Base-by-base conservation (phyloP, 2,888 invertebrate species). In the Abscondita cerata region DNA sequence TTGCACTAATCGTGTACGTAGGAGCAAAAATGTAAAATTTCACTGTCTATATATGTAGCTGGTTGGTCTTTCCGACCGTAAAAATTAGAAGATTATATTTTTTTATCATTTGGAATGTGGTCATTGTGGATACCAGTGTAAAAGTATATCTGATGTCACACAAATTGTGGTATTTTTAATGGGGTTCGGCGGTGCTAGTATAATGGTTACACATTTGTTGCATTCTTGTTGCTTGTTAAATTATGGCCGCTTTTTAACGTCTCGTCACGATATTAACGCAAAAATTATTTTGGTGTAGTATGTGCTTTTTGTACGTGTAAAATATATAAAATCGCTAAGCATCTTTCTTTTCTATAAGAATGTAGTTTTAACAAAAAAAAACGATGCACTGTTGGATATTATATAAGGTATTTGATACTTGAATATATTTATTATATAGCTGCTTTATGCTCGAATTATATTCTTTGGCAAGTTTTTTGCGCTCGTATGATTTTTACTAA, bases 321-420 rank as follows among this genome's bases (percentile, higher is more conserved):
- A 73, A 64, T 73, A 75, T 73, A 73, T 70, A 60, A 70, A 73
- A 73, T 74, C 74, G 72, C 75, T 71, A 64, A 74, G 74, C 74
- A 74, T 74, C 68, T 67, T 66, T 70, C 66, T 61, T 25, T 25
- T 25, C 25, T 25, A 25, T 62, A 63, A 62, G 59, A 56, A 64
- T 57, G 46, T 56, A 55, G 62, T 69, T 70, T 69, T 71, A 64
- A 68, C 68, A 67, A 60, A 70, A 67, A 60, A 70, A 38, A 66
- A 64, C 60, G 67, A 67, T 76, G 77, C 76, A 78, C 78, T 76
- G 76, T 76, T 78, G 76, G 75, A 73, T 76, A 75, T 75, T 76
- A 75, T 70, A 70, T 76, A 76, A 75, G 75, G 70, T 74, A 71
- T 72, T 75, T 64, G 55, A 64, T 64, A 64, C 59, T 51, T 73